Percentiles rank a stretch among this genome's conserved stretches.
phyloP scores from a whole-genome alignment of 2,113 vertebrate species.

The Thunnus thynnus region DNA sequence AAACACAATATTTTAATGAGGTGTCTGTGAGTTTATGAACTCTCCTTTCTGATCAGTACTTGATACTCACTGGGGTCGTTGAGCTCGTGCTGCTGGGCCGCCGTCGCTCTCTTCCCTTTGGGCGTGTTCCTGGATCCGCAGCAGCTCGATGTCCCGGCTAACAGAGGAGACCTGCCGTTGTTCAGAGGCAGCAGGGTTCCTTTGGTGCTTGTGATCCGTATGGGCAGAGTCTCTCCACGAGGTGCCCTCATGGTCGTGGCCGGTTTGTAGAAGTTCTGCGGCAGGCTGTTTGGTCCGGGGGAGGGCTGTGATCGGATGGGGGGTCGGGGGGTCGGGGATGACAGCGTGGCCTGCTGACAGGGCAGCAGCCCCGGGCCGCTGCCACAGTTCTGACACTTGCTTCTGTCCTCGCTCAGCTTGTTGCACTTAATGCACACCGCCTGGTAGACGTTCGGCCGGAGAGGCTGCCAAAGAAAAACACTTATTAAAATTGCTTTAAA shows the following conservation, averaged over 20 bases:
- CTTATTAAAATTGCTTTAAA: not conserved
- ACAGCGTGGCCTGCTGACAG: conserved; percentile 82
- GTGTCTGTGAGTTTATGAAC: not conserved
- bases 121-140: conserved; percentile 79
- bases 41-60: no score
- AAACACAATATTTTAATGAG: not conserved
- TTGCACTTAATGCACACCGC: conserved; percentile 87
- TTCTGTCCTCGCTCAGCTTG: conserved; percentile 86
- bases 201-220: conserved; percentile 76
- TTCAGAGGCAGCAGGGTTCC: conserved; percentile 82
- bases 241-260: conserved; percentile 77
- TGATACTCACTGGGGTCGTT: conserved; percentile 94
- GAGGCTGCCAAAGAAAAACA: conserved; percentile 71
- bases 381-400: conserved; percentile 88
- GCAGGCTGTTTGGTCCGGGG: conserved; percentile 84
- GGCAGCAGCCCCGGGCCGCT: conserved; percentile 77
- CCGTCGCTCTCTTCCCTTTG: conserved; percentile 81
- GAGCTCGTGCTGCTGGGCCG: conserved; percentile 85
- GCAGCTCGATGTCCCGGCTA: conserved; percentile 76
- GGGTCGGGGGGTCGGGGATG: conserved; percentile 85
- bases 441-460: conserved; percentile 83
- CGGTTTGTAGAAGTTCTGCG: conserved; percentile 88
- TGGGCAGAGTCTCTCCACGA: conserved; percentile 69
- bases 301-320: conserved; percentile 88
- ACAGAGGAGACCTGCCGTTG: conserved; percentile 83